A percentile compares a stretch with the other conserved stretches of the same genome.
Conservation (phyloP, 2,888 invertebrate genomes). For the Amiota mariae region DNA sequence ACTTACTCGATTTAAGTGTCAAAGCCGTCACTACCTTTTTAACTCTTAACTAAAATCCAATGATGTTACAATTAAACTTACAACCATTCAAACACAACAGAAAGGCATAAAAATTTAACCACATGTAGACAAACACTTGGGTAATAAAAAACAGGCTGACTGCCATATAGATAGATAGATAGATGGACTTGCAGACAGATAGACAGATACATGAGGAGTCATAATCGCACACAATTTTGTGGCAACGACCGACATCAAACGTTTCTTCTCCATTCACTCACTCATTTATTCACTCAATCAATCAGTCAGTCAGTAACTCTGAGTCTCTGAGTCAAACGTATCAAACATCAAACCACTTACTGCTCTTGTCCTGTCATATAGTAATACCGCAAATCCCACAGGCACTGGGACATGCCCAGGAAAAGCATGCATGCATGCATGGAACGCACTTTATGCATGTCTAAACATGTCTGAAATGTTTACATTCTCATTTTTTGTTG, state of each 20-base stretch:
- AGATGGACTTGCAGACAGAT: neutral
- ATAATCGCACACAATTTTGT: neutral
- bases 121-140: neutral
- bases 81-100: neutral
- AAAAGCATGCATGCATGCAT: neutral
- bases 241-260: constrained; percentile 10
- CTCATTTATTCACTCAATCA: neutral
- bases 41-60: neutral
- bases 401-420: too few relatives aligned
- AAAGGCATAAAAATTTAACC: neutral
- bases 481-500: neutral
- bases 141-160: neutral
- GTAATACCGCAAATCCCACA: too few relatives aligned
- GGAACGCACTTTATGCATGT: neutral
- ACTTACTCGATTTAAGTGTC: too few relatives aligned
- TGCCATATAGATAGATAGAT: too few relatives aligned
- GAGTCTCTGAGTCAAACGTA: too few relatives aligned
- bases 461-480: constrained; percentile 13
- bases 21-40: too few relatives aligned
- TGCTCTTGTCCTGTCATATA: too few relatives aligned
- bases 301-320: neutral
- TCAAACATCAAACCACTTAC: too few relatives aligned
- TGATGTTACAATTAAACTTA: neutral
- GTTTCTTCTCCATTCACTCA: neutral
- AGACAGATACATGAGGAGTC: neutral